Percentiles rank a stretch among this genome's conserved stretches.
phyloP scores from a whole-genome alignment of 2,888 invertebrate species.

The Phorcus lineatus region DNA sequence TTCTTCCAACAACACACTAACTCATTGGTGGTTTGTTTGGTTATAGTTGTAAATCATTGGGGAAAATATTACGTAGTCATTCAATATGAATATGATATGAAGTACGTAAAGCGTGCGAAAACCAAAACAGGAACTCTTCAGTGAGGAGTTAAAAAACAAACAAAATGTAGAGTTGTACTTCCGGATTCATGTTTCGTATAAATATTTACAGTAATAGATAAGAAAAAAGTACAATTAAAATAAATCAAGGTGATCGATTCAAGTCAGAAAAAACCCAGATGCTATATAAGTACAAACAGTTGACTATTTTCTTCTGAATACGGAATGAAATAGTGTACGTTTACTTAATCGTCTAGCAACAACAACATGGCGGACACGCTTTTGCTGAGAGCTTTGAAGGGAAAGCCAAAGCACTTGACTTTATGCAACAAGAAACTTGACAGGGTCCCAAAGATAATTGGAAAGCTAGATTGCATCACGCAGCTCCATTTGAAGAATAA shows the following conservation, averaged over 20 bases:
- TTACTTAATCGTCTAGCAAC: constrained; percentile 32
- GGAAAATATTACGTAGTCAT: too few species aligned
- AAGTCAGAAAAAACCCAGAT: too few species aligned
- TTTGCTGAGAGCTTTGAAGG: constrained; percentile 64
- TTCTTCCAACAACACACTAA: too few species aligned
- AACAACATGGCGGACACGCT: constrained; percentile 71
- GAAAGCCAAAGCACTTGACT: constrained; percentile 68
- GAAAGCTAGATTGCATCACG: constrained; percentile 63
- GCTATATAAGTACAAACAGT: too few species aligned
- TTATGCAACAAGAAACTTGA: constrained; percentile 70
- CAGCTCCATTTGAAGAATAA: constrained; percentile 70
- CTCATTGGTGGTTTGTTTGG: too few species aligned
- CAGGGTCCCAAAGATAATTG: constrained; percentile 68
- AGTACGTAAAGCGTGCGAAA: background rate
- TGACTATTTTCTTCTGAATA: background rate
- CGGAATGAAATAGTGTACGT: background rate
- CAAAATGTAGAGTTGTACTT: background rate
- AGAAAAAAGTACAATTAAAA: background rate
- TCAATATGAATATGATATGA: too few species aligned
- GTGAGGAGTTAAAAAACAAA: background rate
- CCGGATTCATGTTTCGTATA: background rate
- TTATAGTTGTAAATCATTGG: too few species aligned
- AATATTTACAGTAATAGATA: too few species aligned
- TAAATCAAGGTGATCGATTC: background rate
- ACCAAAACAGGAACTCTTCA: constrained; percentile 10